A percentile compares a stretch with the other conserved stretches of the same genome.
phyloP scores from a whole-genome alignment of 2,888 invertebrate genomes.

The Eilema caniola region DNA sequence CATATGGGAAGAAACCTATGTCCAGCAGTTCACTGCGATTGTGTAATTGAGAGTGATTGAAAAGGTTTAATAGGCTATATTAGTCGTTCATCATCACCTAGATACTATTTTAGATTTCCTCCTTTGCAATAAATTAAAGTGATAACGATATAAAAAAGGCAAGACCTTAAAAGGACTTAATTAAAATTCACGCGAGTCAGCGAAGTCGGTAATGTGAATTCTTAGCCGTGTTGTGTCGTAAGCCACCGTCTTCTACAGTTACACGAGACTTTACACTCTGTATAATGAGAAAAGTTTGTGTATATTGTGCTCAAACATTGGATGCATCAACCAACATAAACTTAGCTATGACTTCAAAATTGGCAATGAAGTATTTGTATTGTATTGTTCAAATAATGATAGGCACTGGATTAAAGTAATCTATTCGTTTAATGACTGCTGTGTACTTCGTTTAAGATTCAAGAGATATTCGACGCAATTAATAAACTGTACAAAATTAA shows the following conservation, averaged over 20 bases:
- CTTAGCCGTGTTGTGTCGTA: slow-evolving; percentile 36
- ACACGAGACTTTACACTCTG: slow-evolving; percentile 29
- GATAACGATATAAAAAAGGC: background rate
- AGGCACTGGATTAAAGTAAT: background rate
- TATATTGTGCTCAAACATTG: slow-evolving; percentile 16
- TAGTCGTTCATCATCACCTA: too few relatives aligned
- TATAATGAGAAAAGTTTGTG: slow-evolving; percentile 50
- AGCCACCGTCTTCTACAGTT: slow-evolving; percentile 22
- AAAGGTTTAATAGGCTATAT: too few relatives aligned
- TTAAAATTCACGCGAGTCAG: slow-evolving; percentile 14
- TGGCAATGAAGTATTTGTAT: slow-evolving; percentile 18
- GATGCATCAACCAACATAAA: slow-evolving; percentile 18
- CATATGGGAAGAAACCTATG: too few relatives aligned
- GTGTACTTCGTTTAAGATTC: too few relatives aligned
- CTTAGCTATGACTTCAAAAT: slow-evolving; percentile 3
- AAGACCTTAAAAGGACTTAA: background rate
- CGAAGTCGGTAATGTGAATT: slow-evolving; percentile 36
- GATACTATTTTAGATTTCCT: background rate
- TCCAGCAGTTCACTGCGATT: too few relatives aligned
- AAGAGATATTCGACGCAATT: too few relatives aligned
- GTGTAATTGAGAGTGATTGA: too few relatives aligned
- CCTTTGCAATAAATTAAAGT: background rate
- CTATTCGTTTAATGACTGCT: too few relatives aligned
- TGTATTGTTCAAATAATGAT: background rate
- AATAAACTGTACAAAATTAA: background rate